Evolutionary conservation across 1,140 invertebrate species (phyloP), one percentile per base, ranked within the genome.

Genomic region (Lordiphosa clarofinis): DNA sequence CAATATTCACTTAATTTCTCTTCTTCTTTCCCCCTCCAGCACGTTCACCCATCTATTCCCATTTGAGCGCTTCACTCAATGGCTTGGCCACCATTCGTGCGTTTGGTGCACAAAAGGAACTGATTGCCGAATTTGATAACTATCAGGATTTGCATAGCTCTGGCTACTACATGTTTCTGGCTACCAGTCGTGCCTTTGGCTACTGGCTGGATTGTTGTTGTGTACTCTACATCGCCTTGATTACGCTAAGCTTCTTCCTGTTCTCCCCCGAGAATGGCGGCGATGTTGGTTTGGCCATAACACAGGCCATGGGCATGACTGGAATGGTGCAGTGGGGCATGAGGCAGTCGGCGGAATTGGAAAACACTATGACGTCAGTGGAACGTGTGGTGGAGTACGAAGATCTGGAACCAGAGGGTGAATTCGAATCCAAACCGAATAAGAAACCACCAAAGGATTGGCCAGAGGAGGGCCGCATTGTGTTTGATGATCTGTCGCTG

Each of bases 81-180:
- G 97, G 97, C 4, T 90, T 99, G 19, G 92, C 95, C 1, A 98
- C 97, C 0, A 97, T 99, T 49, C 91, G 97, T 56, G 96, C 97
- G 0, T 97, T 95, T 69, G 91, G 92, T 33, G 94, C 94, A 0
- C 92, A 97, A 89, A 90, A 93, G 65, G 93, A 94, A 50, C 91
- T 98, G 7, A 94, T 94, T 64, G 89, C 93, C 33, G 94, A 96
- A 89, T 96, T 96, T 71, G 94, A 96, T 72, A 92, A 92, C 60
- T 92, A 93, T 81, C 94, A 97, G 92, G 92, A 94, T 81, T 63
- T 92, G 31, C 93, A 94, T 71, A 93, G 92, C 56, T 92, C 93
- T 8, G 92, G 93, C 46, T 94, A 87, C 48, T 93, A 91, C 66
- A 82, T 93, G 67, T 93, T 93, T 67, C 91, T 93, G 39, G 90